Base-by-base conservation (phyloP, 2,888 invertebrate genomes). In the Patella caerulea region DNA sequence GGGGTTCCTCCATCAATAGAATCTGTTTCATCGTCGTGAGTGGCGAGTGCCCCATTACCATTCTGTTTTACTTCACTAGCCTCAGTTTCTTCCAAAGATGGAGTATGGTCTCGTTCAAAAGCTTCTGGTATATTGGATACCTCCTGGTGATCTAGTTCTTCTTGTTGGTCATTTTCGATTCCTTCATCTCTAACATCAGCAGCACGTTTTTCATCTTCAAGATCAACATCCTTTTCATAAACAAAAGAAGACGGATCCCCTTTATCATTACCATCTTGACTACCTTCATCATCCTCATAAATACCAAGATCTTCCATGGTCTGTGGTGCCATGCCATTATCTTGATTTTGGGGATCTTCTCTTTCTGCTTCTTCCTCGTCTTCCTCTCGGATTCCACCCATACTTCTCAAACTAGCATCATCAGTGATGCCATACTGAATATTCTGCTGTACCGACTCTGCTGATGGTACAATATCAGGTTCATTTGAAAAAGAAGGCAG, bases 281-380 rank as follows among this genome's bases (percentile, higher is more conserved):
- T 34, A 54, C 72, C 86, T 14, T 87, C 86, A 76, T 86, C 86
- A 52, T 88, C 89, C 73, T 85, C 85, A 81, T 84, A 83, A 45
- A 85, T 82, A n/a, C 84, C 84, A 76, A 82, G 74, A 24, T 84
- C 81, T 77, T 82, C 82, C 77, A 83, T 76, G n/a, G 74, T 29
- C 24, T 69, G 65, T 71, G 79, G 71, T 19, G 52, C 55, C 72
- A 74, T 71, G 15, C 75, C 15, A 15, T 79, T 76, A 34, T 81
- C 80, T 56, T 73, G 71, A 19, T 71, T 24, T 54, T 80, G 72
- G 34, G 74, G 65, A 9, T 56, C 24, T 65, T 65, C 65, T 24
- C 14, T 19, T 65, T 65, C 72, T 19, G 69, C 75, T 19, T 81
- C 81, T 54, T 75, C 78, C 72, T 80, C 80, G 29, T 83, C 83